A percentile compares a stretch with the other conserved stretches of the same genome.
phyloP scores from a whole-genome alignment of 2,888 invertebrate genomes.

The Artemia sinica region DNA sequence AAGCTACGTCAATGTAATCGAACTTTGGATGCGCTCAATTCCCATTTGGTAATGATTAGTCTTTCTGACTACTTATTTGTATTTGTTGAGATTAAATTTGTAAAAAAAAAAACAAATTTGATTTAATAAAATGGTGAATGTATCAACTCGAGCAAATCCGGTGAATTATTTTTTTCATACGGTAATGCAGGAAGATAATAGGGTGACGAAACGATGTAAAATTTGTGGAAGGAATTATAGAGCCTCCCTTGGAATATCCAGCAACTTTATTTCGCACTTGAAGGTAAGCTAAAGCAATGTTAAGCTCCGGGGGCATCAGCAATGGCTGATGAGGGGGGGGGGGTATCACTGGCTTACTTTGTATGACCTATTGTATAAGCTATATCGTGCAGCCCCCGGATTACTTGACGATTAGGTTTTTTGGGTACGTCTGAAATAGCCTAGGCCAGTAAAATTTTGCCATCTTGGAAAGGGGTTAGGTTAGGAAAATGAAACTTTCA shows the following conservation, averaged over 20 bases:
- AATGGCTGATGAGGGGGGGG: no score
- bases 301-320: no score
- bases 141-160: not conserved
- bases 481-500: no score
- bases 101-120: no score
- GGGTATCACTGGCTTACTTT: no score
- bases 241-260: not conserved
- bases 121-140: not conserved
- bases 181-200: constrained; percentile 3
- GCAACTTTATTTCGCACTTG: constrained; percentile 3
- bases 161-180: not conserved
- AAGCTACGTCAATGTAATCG: no score
- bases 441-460: no score
- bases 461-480: no score
- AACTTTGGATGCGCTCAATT: not conserved
- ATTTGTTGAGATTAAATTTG: not conserved
- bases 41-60: constrained; percentile 8
- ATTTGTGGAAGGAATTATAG: constrained; percentile 5
- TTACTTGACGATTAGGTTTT: no score
- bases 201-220: not conserved
- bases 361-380: no score
- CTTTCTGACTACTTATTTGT: not conserved
- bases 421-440: no score
- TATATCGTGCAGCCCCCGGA: no score
- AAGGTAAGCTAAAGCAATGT: not conserved